Conservation (phyloP, 2,113 vertebrate genomes). For the Lophochroa leadbeateri region DNA sequence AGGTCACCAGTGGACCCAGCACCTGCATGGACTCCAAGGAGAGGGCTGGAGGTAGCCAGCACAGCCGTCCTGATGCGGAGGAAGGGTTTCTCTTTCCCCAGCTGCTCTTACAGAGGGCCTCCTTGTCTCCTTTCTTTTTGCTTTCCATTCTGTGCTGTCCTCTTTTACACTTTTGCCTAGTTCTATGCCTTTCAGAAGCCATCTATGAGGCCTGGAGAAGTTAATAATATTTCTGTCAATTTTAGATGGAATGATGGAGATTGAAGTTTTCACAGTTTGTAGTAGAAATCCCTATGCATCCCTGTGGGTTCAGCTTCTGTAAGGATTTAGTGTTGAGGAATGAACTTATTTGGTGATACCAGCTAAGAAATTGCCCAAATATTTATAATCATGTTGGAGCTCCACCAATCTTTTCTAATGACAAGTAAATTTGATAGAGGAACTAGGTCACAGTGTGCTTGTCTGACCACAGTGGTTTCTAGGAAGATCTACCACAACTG, state of each 20-base stretch:
- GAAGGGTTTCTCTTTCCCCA: background rate
- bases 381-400: background rate
- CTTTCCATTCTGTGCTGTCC: background rate
- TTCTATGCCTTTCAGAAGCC: background rate
- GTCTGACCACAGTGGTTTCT: background rate
- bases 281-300: background rate
- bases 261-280: background rate
- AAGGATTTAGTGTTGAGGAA: background rate
- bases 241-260: background rate
- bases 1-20: background rate
- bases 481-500: background rate
- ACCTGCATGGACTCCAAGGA: background rate
- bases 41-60: background rate
- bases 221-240: background rate
- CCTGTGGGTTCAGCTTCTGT: background rate
- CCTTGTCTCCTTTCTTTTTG: background rate
- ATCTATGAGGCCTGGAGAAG: background rate
- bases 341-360: background rate
- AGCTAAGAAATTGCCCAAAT: background rate
- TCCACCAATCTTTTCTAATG: background rate
- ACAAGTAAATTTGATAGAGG: background rate
- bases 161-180: background rate
- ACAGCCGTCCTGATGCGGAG: rapidly evolving
- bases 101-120: background rate
- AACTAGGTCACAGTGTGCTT: background rate